These are phyloP conservation scores for Drosophila neoperkinsi DNA, from an alignment of 2,888 invertebrate species.

Conservation along the genomic window DNA sequence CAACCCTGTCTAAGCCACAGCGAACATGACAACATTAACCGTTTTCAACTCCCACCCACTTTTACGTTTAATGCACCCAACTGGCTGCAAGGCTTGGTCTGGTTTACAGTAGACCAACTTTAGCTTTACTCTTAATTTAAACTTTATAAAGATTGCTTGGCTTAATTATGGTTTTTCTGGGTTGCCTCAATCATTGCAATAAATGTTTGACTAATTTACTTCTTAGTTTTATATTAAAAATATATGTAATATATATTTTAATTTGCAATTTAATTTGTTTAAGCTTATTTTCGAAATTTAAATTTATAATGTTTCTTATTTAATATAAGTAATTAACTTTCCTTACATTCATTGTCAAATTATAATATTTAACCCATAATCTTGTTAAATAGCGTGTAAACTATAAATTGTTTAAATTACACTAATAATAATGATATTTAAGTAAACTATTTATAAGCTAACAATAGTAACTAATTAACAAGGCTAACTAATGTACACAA, in stretches of 20 bases:
- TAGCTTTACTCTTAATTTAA: neutral
- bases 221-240: neutral
- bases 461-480: neutral
- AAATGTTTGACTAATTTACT: neutral
- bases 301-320: no score
- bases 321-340: neutral
- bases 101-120: neutral
- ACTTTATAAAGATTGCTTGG: neutral
- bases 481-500: neutral
- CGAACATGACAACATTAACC: neutral
- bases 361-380: neutral
- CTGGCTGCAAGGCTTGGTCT: rapidly evolving
- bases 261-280: no score
- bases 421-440: neutral
- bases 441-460: neutral
- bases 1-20: neutral
- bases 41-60: neutral
- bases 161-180: neutral
- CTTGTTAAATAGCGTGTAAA: neutral
- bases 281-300: no score
- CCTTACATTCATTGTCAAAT: neutral
- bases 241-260: neutral
- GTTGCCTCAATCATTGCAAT: neutral
- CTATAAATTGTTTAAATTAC: no score
- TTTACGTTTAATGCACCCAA: neutral